Evolutionary conservation across 1,140 invertebrate species (phyloP), one percentile per base, ranked within the genome.

Genomic region (Drosophila sulfurigaster): DNA sequence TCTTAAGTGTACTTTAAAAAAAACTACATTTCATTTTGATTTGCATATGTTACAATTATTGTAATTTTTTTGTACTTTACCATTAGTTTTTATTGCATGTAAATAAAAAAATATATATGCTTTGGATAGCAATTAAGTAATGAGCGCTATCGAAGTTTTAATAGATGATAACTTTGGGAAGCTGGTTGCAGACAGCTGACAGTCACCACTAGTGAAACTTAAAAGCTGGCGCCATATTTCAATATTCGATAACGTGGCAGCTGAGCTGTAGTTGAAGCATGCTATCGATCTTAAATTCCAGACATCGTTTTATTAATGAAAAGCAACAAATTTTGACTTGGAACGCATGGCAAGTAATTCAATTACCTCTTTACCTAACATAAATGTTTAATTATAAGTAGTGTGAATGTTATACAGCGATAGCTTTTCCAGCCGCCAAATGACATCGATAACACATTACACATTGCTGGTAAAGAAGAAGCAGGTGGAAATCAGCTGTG

Each of bases 41-140:
- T 52, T 64, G 30, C 30, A 52, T 51, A 7, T 51, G 15, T 49
- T 49, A 49, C 16, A 49, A 20, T 16, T 49, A 49, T 49, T 49
- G 8, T 45, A 28, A 48, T 64, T 38, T 30, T 51, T 51, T 35
- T 52, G 48, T 64, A 43, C 20, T 58, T 16, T 28, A 16, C 1
- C 25, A 10, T 15, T 52, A 48, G 49, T 15, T 35, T 15, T 3
- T 65, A 8, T 30, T 64, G 13, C 57, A 56, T 56, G 62, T 71
- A 57, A 1, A 71, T 65, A 57, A 56, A 56, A 71, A 49, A 51
- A 5, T 25, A 64, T 25, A 64, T 25, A 51, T 6, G 49, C 49
- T 7, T 41, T 15, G n/a, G 30, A 11, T 25, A 49, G 30, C 25
- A 30, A 25, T 8, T 11, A 30, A 32, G 5, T 11, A n/a, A 41